A percentile compares a stretch with the other conserved stretches of the same genome.
These are phyloP conservation scores for Gryon sp. DNA, from an alignment of 1,140 invertebrate genomes.

Conservation along the genomic window DNA sequence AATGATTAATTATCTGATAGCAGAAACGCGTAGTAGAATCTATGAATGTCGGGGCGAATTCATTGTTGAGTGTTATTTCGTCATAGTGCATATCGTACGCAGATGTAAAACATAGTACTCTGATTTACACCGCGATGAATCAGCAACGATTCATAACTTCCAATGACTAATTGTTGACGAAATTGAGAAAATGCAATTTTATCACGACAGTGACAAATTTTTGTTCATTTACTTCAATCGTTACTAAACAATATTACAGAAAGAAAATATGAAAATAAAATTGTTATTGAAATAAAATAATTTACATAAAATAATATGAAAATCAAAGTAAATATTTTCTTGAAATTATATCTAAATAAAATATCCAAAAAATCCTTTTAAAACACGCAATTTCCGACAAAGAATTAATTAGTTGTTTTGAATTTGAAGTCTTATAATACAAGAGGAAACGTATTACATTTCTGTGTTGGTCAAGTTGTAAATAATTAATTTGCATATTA, in stretches of 20 bases:
- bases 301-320: not conserved
- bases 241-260: too few relatives aligned
- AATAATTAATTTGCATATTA: too few relatives aligned
- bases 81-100: slow-evolving; percentile 26
- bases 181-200: slow-evolving; percentile 19
- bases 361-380: not conserved
- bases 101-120: slow-evolving; percentile 46
- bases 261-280: too few relatives aligned
- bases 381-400: too few relatives aligned
- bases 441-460: too few relatives aligned
- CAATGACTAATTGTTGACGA: slow-evolving; percentile 52
- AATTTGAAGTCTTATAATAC: too few relatives aligned
- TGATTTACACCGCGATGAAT: slow-evolving; percentile 54
- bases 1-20: not conserved
- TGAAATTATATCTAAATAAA: too few relatives aligned
- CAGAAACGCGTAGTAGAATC: not conserved
- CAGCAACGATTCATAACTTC: slow-evolving; percentile 52
- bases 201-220: slow-evolving; percentile 15
- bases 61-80: slow-evolving; percentile 2
- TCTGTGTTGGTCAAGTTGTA: too few relatives aligned
- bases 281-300: too few relatives aligned
- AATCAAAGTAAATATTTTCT: too few relatives aligned
- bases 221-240: not conserved
- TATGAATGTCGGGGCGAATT: not conserved
- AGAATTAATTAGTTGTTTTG: too few relatives aligned